Percentiles rank a stretch among this genome's conserved stretches.
These are phyloP conservation scores for Podarcis raffonei DNA, from an alignment of 2,113 vertebrate genomes.

Conservation along the genomic window DNA sequence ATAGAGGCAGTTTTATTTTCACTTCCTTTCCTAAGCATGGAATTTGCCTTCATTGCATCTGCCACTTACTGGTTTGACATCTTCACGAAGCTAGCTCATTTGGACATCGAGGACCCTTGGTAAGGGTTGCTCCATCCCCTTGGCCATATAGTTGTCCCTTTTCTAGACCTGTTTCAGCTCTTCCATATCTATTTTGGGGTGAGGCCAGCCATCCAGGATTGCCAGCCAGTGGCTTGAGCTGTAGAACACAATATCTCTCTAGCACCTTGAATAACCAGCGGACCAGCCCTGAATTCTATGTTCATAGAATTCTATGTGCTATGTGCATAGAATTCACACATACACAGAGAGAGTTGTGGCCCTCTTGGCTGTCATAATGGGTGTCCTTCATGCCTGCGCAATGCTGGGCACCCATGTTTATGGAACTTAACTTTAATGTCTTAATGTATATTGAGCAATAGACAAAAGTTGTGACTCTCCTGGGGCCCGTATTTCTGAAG, in stretches of 20 bases:
- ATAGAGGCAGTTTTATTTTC: too few species aligned
- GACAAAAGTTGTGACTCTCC: constrained; percentile 63
- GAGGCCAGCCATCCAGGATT: constrained; percentile 28
- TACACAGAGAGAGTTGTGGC: constrained; percentile 34
- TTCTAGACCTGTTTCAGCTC: too few species aligned
- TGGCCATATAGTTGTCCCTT: too few species aligned
- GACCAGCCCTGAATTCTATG: constrained; percentile 63
- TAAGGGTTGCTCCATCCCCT: too few species aligned
- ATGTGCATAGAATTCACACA: too few species aligned
- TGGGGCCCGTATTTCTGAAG: constrained; percentile 66
- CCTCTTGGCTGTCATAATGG: constrained; percentile 56
- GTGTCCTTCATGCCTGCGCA: constrained; percentile 43
- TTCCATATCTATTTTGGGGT: background rate
- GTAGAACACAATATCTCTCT: constrained; percentile 40
- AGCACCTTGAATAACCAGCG: constrained; percentile 64
- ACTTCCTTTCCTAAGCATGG: too few species aligned
- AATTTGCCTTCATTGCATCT: too few species aligned
- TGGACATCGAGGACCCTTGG: too few species aligned
- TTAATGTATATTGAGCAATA: constrained; percentile 68
- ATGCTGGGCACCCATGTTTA: constrained; percentile 66
- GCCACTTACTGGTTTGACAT: too few species aligned
- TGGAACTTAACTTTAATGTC: constrained; percentile 70
- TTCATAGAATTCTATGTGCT: background rate
- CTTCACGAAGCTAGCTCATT: too few species aligned
- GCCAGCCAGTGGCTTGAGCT: constrained; percentile 32